A percentile compares a stretch with the other conserved stretches of the same genome.
These are phyloP conservation scores for Neomonachus schauinslandi DNA, from an alignment of 2,113 vertebrate species.

Conservation along the genomic window DNA sequence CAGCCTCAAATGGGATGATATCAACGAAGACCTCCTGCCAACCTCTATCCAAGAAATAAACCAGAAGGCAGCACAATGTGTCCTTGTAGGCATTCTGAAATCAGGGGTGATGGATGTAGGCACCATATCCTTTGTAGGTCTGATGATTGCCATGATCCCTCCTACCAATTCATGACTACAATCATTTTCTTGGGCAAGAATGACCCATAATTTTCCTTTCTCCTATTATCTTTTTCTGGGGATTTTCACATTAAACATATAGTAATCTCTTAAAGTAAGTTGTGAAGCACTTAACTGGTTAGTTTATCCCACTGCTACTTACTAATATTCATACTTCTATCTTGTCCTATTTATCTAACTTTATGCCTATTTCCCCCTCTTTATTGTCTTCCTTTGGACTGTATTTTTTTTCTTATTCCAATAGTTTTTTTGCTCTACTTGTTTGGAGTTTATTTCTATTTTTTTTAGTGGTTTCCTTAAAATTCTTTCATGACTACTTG, in stretches of 20 bases:
- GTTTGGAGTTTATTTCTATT: slow-evolving; percentile 28
- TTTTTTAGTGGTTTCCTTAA: not conserved
- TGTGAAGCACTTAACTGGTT: not conserved
- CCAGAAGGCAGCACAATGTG: not conserved
- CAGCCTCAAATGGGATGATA: not conserved
- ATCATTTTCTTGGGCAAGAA: not conserved
- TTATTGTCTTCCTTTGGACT: not conserved
- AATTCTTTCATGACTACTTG: not conserved
- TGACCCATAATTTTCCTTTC: not conserved
- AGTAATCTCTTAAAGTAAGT: not conserved
- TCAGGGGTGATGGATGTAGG: not conserved
- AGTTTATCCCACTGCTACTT: slow-evolving; percentile 4
- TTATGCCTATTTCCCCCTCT: not conserved
- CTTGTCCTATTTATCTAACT: not conserved
- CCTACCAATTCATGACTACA: not conserved
- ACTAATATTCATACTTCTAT: slow-evolving; percentile 3
- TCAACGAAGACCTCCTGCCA: slow-evolving; percentile 14
- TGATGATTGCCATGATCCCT: not conserved
- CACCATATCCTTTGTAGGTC: not conserved
- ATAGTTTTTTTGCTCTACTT: not conserved
- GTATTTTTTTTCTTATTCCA: not conserved
- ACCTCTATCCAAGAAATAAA: not conserved
- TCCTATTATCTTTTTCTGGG: not conserved
- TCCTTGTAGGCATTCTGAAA: not conserved
- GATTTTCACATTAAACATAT: not conserved